Percentiles rank a stretch among this genome's conserved stretches.
Conservation (phyloP, 2,888 invertebrate species). For the Mamestra brassicae region DNA sequence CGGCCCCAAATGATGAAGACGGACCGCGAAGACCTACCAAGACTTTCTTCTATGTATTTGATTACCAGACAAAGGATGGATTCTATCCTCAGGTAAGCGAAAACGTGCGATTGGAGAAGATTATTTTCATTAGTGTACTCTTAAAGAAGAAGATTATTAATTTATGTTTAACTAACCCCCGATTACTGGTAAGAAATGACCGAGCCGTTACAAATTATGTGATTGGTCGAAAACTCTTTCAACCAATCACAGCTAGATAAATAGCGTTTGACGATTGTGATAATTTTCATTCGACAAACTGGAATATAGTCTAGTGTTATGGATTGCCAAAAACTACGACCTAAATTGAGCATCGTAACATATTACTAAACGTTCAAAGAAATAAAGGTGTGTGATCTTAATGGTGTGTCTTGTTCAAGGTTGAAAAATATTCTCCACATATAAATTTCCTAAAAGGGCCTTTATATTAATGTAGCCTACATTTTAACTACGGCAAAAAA, state of each 20-base stretch:
- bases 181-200: too few relatives aligned
- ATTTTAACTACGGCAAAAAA: neutral
- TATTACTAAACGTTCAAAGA: neutral
- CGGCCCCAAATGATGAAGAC: slow-evolving; percentile 89
- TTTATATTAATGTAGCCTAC: slow-evolving; percentile 1
- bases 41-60: slow-evolving; percentile 97
- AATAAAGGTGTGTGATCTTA: too few relatives aligned
- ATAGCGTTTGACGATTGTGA: neutral
- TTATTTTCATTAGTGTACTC: neutral
- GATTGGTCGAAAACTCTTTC: too few relatives aligned
- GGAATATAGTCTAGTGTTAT: neutral
- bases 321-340: neutral
- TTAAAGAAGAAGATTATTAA: too few relatives aligned
- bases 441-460: neutral
- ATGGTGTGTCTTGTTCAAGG: neutral
- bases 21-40: slow-evolving; percentile 92
- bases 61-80: slow-evolving; percentile 97
- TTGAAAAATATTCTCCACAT: neutral
- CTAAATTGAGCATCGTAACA: neutral
- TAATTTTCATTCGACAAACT: neutral
- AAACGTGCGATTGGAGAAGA: neutral
- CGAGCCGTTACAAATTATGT: too few relatives aligned
- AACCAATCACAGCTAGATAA: too few relatives aligned
- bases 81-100: slow-evolving; percentile 96
- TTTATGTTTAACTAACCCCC: too few relatives aligned